Percentiles rank a stretch among this genome's conserved stretches.
These are phyloP conservation scores for Pemphredon lugubris DNA, from an alignment of 2,888 invertebrate genomes.

Conservation along the genomic window DNA sequence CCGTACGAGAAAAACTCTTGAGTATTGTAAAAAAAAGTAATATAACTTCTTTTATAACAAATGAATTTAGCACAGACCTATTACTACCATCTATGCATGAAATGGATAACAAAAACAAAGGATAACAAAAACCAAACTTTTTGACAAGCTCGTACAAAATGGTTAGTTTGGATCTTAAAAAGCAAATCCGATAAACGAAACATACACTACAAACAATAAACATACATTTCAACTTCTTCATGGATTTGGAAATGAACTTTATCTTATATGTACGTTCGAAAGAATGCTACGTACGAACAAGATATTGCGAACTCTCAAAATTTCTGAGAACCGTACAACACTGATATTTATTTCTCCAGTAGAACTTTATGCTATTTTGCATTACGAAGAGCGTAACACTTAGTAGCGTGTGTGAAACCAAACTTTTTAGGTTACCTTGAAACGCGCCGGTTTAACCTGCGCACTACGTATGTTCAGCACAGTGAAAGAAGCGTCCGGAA, in stretches of 20 bases:
- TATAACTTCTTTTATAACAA: neutral
- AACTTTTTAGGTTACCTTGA: conserved; percentile 79
- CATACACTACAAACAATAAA: conserved; percentile 34
- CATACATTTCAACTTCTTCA: conserved; percentile 53
- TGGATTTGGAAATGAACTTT: conserved; percentile 40
- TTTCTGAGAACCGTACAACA: neutral
- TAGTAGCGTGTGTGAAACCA: conserved; percentile 53
- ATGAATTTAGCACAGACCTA: neutral
- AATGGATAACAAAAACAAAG: neutral
- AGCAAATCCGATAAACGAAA: too few relatives aligned
- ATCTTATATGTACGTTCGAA: conserved; percentile 11
- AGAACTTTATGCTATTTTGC: conserved; percentile 5
- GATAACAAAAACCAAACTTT: too few relatives aligned
- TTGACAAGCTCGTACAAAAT: too few relatives aligned
- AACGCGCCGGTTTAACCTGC: conserved; percentile 78
- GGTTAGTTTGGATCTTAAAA: too few relatives aligned
- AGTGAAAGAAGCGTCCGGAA: conserved; percentile 38
- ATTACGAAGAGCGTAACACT: conserved; percentile 23
- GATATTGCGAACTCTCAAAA: neutral
- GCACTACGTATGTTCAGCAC: conserved; percentile 54
- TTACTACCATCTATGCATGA: neutral
- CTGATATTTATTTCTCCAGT: neutral
- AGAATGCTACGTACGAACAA: neutral
- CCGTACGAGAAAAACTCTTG: too few relatives aligned
- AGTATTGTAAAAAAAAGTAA: too few relatives aligned